Evolutionary conservation across 2,797 vertebrate species (phyloP), one percentile per base, ranked within the genome.

Genomic region (Erethizon dorsatum): DNA sequence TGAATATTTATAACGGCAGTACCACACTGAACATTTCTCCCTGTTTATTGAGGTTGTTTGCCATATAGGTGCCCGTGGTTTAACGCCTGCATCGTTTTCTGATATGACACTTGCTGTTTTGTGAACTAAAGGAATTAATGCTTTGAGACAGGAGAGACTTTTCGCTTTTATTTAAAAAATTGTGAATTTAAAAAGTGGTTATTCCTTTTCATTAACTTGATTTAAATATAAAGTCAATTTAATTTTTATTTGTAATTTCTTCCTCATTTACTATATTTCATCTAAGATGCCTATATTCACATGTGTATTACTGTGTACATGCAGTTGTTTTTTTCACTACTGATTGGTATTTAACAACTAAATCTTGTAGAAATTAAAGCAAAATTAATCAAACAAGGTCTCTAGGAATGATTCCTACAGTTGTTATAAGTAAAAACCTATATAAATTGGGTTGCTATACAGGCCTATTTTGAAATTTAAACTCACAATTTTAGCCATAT

Each of bases 1-100:
- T 96, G 92, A 95, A 91, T 97, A 97, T 97, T 95, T 90, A 96
- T 83, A 14, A 31, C 1, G 13, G 61, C 12, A 56, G n/a, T 41
- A 87, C n/a, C 17, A 47, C 71, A 85, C 45, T 88, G 71, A 94
- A 37, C 13, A 47, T 41, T 20, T 87, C 37, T 89, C 15, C 47
- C 61, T 80, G 83, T 18, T 91, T 86, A 41, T 26, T 67, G 54
- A 26, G 2, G 5, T 45, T 56, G 20, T 65, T 61, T 18, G 67
- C 69, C 73, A 0, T 9, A 20, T 11, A 41, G 3, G 0, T 0
- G 0, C 4, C 65, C 17, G 18, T 0, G 73, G 80, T 90, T 94
- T 78, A 95, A 86, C 91, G 77, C n/a, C 85, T 83, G 0, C 31
- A 1, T 4, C 3, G 71, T 91, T 83, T 56, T 22, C 26, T 79